A percentile compares a stretch with the other conserved stretches of the same genome.
Conservation (phyloP, 1,140 invertebrate genomes). For the Archivesica marissinica region DNA sequence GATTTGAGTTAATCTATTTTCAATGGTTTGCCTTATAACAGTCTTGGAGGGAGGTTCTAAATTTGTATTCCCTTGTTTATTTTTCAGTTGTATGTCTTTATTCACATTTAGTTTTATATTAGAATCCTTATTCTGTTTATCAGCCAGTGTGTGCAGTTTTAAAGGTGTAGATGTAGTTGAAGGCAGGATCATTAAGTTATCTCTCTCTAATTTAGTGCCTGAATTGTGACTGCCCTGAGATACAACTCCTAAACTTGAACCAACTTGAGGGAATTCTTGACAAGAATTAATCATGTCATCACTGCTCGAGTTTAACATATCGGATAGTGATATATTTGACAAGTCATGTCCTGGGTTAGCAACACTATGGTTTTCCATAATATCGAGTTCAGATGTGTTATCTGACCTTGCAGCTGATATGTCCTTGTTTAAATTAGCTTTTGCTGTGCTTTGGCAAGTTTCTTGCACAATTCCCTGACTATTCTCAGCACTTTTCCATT, state of each 20-base stretch:
- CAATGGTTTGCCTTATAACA: conserved; percentile 38
- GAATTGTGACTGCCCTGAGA: conserved; percentile 6
- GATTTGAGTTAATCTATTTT: conserved; percentile 28
- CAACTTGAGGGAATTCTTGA: conserved; percentile 6
- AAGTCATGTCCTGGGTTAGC: too few relatives aligned
- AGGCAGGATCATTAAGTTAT: conserved; percentile 19
- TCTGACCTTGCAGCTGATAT: too few relatives aligned
- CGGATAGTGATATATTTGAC: conserved; percentile 63
- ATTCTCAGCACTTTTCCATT: too few relatives aligned
- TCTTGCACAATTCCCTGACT: too few relatives aligned
- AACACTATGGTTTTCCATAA: too few relatives aligned
- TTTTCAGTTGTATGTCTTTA: neutral
- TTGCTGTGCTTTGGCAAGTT: too few relatives aligned
- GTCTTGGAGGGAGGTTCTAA: conserved; percentile 9
- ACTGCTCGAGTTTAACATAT: conserved; percentile 60
- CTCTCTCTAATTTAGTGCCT: neutral
- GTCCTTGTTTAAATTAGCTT: too few relatives aligned
- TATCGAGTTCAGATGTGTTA: too few relatives aligned
- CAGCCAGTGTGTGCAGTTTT: neutral
- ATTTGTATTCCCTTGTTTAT: neutral
- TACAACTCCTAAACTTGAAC: neutral
- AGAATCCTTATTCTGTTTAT: neutral
- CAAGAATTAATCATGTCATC: conserved; percentile 22
- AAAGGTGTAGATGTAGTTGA: conserved; percentile 33
- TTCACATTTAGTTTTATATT: neutral